Percentiles rank a stretch among this genome's conserved stretches.
Conservation (phyloP, 2,888 invertebrate species). For the Cataglyphis rosenhaueri region DNA sequence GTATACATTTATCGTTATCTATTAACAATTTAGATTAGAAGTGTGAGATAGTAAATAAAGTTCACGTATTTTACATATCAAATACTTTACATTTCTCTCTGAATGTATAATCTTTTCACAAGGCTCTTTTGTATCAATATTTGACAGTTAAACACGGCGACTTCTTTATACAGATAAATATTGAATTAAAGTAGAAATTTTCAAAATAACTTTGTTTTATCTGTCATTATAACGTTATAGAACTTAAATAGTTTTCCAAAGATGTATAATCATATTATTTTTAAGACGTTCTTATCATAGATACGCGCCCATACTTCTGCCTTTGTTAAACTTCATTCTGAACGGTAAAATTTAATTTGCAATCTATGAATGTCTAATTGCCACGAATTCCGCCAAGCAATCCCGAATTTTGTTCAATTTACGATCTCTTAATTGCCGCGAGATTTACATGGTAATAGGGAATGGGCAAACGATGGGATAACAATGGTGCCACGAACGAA, state of each 20-base stretch:
- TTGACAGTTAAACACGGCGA: neutral
- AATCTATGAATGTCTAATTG: conserved; percentile 25
- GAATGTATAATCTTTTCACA: neutral
- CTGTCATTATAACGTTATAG: neutral
- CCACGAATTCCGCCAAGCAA: neutral
- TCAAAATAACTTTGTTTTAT: neutral
- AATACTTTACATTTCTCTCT: neutral
- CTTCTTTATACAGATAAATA: neutral
- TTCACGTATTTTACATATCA: neutral
- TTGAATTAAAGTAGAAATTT: conserved; percentile 17
- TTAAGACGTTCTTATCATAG: no score
- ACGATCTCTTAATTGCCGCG: conserved; percentile 41
- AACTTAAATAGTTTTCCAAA: neutral
- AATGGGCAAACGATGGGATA: conserved; percentile 30
- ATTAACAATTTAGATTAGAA: neutral
- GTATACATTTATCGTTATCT: neutral
- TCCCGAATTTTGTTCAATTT: neutral
- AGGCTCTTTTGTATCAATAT: neutral
- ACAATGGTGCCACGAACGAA: neutral
- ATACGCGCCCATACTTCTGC: neutral
- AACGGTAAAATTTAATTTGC: neutral
- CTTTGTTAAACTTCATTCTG: neutral
- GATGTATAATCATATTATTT: neutral
- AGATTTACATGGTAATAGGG: neutral
- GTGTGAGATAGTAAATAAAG: neutral